A percentile compares a stretch with the other conserved stretches of the same genome.
Evolutionary conservation across 2,113 vertebrate genomes (phyloP).

Genomic region (Guaruba guarouba): DNA sequence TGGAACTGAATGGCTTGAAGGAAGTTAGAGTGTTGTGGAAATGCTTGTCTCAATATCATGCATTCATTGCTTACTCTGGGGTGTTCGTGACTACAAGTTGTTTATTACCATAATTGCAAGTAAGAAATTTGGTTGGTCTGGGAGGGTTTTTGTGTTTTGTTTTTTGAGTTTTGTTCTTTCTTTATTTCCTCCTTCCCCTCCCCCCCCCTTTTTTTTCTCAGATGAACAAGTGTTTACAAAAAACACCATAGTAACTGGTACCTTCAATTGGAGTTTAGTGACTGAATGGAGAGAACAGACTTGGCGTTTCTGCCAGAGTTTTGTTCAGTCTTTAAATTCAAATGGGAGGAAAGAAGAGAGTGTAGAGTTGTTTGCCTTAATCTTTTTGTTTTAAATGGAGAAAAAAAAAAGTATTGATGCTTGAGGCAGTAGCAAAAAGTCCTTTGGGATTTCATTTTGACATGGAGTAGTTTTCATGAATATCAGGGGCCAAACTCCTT

Average conservation of each 20-base stretch:
- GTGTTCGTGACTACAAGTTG: background rate
- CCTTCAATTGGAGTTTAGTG: background rate
- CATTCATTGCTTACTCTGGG: slow-evolving; percentile 17
- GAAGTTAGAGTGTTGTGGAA: slow-evolving; percentile 3
- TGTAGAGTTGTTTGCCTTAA: background rate
- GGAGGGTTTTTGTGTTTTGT: rapidly evolving
- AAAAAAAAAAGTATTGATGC: background rate
- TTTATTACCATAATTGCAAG: slow-evolving; percentile 7
- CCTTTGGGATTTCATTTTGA: background rate
- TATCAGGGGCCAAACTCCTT: background rate
- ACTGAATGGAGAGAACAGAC: slow-evolving; percentile 10
- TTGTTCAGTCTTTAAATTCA: background rate
- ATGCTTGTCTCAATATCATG: slow-evolving; percentile 7
- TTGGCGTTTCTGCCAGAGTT: background rate
- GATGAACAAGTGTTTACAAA: slow-evolving; percentile 44
- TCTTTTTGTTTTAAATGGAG: background rate
- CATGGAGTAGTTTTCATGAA: background rate
- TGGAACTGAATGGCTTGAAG: slow-evolving; percentile 52
- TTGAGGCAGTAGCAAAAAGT: background rate
- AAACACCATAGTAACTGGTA: slow-evolving; percentile 28
- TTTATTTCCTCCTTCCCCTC: rapidly evolving
- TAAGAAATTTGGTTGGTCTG: background rate
- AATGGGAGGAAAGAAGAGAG: background rate
- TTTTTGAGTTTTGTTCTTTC: background rate
- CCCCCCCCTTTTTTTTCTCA: background rate